Percentiles rank a stretch among this genome's conserved stretches.
Evolutionary conservation across 2,888 invertebrate genomes (phyloP).

Genomic region (Zeuzera pyrina): DNA sequence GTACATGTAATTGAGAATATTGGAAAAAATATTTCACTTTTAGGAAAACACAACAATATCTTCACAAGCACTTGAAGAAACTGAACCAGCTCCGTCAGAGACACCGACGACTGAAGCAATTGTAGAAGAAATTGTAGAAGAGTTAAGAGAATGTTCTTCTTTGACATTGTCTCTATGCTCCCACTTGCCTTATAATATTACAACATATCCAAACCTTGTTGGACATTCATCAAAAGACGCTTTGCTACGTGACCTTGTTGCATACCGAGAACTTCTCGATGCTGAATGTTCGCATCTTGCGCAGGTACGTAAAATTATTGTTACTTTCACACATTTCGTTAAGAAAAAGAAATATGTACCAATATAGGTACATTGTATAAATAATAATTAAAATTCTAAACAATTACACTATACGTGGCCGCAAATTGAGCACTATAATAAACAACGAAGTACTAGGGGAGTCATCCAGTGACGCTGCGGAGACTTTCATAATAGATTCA

Average conservation of each 20-base stretch:
- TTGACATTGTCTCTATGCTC: constrained; percentile 80
- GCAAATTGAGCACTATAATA: too few relatives aligned
- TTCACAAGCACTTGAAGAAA: constrained; percentile 51
- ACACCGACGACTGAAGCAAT: constrained; percentile 52
- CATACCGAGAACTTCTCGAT: constrained; percentile 89
- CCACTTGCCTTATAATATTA: constrained; percentile 82
- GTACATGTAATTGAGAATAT: too few relatives aligned
- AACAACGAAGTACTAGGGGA: too few relatives aligned
- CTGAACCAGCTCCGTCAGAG: constrained; percentile 46
- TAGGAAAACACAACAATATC: constrained; percentile 65
- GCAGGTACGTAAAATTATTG: constrained; percentile 72
- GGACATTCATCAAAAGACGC: constrained; percentile 77
- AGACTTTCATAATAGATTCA: too few relatives aligned
- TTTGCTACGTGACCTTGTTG: constrained; percentile 81
- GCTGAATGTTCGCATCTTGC: constrained; percentile 91
- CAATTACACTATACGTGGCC: too few relatives aligned
- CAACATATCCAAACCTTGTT: constrained; percentile 87
- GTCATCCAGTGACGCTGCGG: too few relatives aligned
- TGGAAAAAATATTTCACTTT: constrained; percentile 14
- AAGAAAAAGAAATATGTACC: too few relatives aligned
- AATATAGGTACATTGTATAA: too few relatives aligned
- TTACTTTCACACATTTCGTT: too few relatives aligned
- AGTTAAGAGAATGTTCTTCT: constrained; percentile 78
- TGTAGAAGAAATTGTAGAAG: constrained; percentile 59
- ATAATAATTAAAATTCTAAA: too few relatives aligned